These are phyloP conservation scores for Muscicapa comitata DNA, from an alignment of 2,797 vertebrate genomes.

Conservation along the genomic window DNA sequence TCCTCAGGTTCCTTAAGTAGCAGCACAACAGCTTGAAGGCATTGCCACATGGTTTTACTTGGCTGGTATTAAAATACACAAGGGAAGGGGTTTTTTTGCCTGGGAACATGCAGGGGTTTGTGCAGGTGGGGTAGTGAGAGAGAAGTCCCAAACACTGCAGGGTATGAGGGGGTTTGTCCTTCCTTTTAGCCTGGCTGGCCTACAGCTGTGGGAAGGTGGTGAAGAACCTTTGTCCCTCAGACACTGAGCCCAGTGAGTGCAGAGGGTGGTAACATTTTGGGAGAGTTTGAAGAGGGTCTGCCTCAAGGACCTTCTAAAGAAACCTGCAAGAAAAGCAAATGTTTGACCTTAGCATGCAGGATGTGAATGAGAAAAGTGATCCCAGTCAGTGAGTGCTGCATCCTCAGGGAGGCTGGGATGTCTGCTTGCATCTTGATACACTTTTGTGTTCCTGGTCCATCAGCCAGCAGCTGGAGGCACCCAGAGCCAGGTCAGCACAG, in stretches of 20 bases:
- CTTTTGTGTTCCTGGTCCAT: not conserved
- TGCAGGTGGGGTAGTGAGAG: not conserved
- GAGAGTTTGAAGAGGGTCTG: not conserved
- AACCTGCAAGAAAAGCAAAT: not conserved
- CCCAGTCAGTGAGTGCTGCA: fast-evolving
- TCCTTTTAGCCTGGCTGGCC: not conserved
- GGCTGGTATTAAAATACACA: not conserved
- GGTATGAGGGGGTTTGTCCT: not conserved
- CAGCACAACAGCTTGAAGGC: not conserved
- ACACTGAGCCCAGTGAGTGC: not conserved
- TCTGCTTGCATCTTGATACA: not conserved
- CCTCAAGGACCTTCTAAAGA: not conserved
- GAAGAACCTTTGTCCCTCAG: not conserved
- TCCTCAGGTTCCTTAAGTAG: not conserved
- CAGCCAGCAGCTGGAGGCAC: not conserved
- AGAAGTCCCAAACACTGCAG: not conserved
- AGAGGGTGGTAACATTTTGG: not conserved
- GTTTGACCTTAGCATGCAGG: not conserved
- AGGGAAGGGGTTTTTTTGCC: not conserved
- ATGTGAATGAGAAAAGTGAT: not conserved
- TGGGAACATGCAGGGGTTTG: not conserved
- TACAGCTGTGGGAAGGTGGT: not conserved
- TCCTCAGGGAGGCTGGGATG: not conserved
- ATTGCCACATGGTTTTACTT: not conserved
- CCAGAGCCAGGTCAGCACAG: not conserved